Evolutionary conservation across 1,140 invertebrate species (phyloP).

Genomic region (Aricia agestis): DNA sequence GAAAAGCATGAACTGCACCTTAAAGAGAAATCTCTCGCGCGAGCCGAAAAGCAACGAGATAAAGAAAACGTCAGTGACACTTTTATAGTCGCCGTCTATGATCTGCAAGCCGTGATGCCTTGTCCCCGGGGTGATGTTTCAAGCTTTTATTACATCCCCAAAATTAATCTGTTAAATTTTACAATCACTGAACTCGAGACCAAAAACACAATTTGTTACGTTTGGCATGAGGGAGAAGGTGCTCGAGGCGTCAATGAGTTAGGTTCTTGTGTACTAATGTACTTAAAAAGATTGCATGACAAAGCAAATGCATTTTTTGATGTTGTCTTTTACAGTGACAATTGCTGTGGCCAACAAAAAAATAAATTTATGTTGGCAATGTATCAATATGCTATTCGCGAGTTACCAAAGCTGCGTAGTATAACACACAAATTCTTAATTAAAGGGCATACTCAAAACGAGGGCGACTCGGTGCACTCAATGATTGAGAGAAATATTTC

Average conservation of each 20-base stretch:
- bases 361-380: slow-evolving; percentile 49
- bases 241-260: slow-evolving; percentile 43
- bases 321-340: slow-evolving; percentile 55
- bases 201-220: slow-evolving; percentile 38
- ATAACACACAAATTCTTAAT: slow-evolving; percentile 62
- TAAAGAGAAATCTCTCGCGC: slow-evolving; percentile 34
- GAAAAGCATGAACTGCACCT: slow-evolving; percentile 26
- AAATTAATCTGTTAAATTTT: slow-evolving; percentile 47
- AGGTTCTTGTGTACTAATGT: slow-evolving; percentile 42
- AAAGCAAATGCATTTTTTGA: slow-evolving; percentile 34
- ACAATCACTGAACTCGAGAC: slow-evolving; percentile 45
- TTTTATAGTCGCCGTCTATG: slow-evolving; percentile 45
- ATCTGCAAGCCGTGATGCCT: slow-evolving; percentile 46
- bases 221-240: slow-evolving; percentile 45
- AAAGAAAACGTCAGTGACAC: slow-evolving; percentile 37
- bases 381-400: slow-evolving; percentile 40
- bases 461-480: slow-evolving; percentile 55
- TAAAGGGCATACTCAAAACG: slow-evolving; percentile 62
- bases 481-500: slow-evolving; percentile 45
- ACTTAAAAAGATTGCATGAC: slow-evolving; percentile 29
- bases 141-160: slow-evolving; percentile 43
- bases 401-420: slow-evolving; percentile 37
- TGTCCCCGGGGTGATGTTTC: slow-evolving; percentile 39
- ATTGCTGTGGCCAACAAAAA: slow-evolving; percentile 57
- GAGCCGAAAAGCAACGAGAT: slow-evolving; percentile 34